These are phyloP conservation scores for Epinephelus lanceolatus DNA, from an alignment of 2,113 vertebrate species.

Conservation along the genomic window DNA sequence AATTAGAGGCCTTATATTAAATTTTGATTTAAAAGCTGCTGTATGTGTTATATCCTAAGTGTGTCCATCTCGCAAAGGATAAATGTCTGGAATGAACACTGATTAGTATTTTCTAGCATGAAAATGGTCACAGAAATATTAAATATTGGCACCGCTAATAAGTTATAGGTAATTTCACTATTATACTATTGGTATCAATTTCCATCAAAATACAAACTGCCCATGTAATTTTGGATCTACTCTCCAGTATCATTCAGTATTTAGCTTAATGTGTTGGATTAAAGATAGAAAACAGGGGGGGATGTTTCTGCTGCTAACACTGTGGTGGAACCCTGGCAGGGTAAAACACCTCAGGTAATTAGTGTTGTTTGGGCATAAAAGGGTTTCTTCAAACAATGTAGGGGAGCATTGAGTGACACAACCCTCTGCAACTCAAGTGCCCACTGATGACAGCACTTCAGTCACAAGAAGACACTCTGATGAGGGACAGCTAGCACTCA, in stretches of 20 bases:
- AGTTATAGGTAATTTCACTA: not conserved
- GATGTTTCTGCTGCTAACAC: conserved; percentile 12
- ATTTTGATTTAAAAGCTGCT: not conserved
- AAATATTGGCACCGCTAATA: not conserved
- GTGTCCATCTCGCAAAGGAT: not conserved
- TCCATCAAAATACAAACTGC: not conserved
- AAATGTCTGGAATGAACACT: not conserved
- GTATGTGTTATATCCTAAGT: not conserved
- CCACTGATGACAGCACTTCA: conserved; percentile 68
- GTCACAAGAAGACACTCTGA: conserved; percentile 42
- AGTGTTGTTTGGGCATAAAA: conserved; percentile 54
- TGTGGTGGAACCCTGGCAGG: conserved; percentile 17
- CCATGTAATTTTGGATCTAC: not conserved
- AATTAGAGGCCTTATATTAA: not conserved
- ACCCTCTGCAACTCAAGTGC: conserved; percentile 52
- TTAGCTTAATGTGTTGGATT: not conserved
- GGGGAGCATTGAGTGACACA: conserved; percentile 35
- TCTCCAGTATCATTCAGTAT: not conserved
- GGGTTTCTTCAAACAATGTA: conserved; percentile 45
- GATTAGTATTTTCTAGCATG: too few relatives aligned
- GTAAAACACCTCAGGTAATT: conserved; percentile 45
- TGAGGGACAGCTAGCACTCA: conserved; percentile 28
- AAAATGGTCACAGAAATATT: too few relatives aligned
- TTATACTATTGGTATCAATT: conserved; percentile 5
- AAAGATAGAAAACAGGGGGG: not conserved